phyloP scores from a whole-genome alignment of 2,888 invertebrate genomes.

The Tupiocoris notatus region DNA sequence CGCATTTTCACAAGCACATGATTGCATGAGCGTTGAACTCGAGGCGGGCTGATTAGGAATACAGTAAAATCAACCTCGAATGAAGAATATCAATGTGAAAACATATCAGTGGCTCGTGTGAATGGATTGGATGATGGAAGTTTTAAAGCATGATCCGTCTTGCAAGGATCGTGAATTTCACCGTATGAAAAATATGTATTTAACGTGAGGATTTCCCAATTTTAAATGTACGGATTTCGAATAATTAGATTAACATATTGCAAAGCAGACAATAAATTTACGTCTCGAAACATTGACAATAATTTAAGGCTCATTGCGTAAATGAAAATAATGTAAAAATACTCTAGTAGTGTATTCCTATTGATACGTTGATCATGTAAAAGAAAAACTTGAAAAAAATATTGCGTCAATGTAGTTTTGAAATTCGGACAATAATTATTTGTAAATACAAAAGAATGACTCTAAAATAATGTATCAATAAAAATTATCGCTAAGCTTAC shows the following conservation, averaged over 20 bases:
- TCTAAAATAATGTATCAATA: background rate
- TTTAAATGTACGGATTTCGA: conserved; percentile 1
- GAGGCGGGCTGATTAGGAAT: background rate
- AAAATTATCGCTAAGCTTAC: conserved; percentile 1
- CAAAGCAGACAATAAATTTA: background rate
- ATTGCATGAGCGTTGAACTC: conserved; percentile 17
- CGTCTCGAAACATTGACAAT: conserved; percentile 19
- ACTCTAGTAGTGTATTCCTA: background rate
- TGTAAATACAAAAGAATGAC: background rate
- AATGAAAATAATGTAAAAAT: background rate
- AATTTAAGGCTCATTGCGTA: conserved; percentile 18
- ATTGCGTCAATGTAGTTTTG: conserved; percentile 6
- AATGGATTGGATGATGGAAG: conserved; percentile 1
- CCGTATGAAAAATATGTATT: too few species aligned
- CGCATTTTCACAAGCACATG: too few species aligned
- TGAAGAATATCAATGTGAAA: conserved; percentile 47
- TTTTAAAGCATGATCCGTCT: too few species aligned
- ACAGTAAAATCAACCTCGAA: conserved; percentile 38
- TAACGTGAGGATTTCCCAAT: background rate
- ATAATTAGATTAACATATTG: background rate
- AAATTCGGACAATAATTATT: conserved; percentile 27
- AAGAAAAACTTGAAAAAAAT: too few species aligned
- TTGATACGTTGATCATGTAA: too few species aligned
- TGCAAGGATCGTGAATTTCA: too few species aligned
- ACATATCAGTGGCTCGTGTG: conserved; percentile 47